Conservation (phyloP, 2,113 vertebrate species). For the Lipophrys pholis region DNA sequence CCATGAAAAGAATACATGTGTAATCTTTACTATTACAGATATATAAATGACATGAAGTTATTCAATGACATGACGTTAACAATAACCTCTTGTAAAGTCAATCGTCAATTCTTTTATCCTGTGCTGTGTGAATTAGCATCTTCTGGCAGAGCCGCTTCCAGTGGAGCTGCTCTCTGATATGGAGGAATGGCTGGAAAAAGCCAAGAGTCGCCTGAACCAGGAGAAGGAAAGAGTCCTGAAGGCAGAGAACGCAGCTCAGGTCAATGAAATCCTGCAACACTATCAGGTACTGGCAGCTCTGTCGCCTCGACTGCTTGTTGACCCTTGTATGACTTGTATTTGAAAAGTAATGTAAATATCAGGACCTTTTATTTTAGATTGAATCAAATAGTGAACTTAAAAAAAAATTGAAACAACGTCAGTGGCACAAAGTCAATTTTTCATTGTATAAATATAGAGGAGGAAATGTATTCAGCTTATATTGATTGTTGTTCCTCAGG, state of each 20-base stretch:
- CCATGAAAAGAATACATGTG: not conserved
- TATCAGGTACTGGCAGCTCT: conserved; percentile 81
- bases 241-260: conserved; percentile 63
- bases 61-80: not conserved
- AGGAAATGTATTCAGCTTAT: not conserved
- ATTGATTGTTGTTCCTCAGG: conserved; percentile 73
- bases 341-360: not conserved
- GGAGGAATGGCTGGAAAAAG: conserved; percentile 83
- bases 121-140: conserved; percentile 69
- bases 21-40: not conserved
- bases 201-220: conserved; percentile 70
- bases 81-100: not conserved
- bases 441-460: no score
- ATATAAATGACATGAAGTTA: not conserved
- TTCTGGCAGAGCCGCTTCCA: conserved; percentile 87
- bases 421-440: no score
- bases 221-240: conserved; percentile 48
- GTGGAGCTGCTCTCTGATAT: conserved; percentile 86
- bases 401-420: no score
- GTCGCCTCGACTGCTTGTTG: not conserved
- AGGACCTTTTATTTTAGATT: not conserved
- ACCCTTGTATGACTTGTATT: no score
- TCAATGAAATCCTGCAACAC: conserved; percentile 81
- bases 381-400: not conserved
- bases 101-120: conserved; percentile 7